phyloP scores from a whole-genome alignment of 2,113 vertebrate genomes.

The Grammomys dolichurus region DNA sequence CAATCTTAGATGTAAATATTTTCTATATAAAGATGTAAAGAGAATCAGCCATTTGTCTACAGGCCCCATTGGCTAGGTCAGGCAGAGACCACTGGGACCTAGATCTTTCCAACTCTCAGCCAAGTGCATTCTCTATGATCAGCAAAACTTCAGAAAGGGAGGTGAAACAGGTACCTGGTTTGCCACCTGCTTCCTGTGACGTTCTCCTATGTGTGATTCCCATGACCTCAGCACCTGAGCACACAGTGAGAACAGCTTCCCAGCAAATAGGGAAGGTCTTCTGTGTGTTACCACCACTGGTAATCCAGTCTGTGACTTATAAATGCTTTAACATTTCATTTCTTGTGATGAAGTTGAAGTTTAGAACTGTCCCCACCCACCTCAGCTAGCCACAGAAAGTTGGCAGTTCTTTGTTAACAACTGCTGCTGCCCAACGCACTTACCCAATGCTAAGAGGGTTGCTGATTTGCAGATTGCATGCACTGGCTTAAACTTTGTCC shows the following conservation, averaged over 20 bases:
- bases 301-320: slow-evolving; percentile 71
- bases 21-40: not conserved
- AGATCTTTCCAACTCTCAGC: not conserved
- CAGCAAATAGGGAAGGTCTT: slow-evolving; percentile 85
- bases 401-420: slow-evolving; percentile 88
- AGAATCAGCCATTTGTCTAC: not conserved
- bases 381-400: slow-evolving; percentile 78
- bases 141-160: not conserved
- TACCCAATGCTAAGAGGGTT: slow-evolving; percentile 3
- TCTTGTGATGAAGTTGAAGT: slow-evolving; percentile 82
- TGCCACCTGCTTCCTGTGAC: not conserved
- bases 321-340: slow-evolving; percentile 71
- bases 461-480: not conserved
- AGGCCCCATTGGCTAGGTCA: not conserved
- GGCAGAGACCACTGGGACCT: not conserved
- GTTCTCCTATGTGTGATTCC: fast-evolving
- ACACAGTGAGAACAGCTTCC: slow-evolving; percentile 49
- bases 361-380: slow-evolving; percentile 87
- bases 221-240: slow-evolving; percentile 18
- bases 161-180: not conserved
- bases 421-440: slow-evolving; percentile 61
- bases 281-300: slow-evolving; percentile 63
- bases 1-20: fast-evolving
- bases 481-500: not conserved
- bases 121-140: not conserved